Percentiles rank a stretch among this genome's conserved stretches.
Evolutionary conservation across 2,888 invertebrate genomes (phyloP).

Genomic region (Nesidiocoris tenuis): DNA sequence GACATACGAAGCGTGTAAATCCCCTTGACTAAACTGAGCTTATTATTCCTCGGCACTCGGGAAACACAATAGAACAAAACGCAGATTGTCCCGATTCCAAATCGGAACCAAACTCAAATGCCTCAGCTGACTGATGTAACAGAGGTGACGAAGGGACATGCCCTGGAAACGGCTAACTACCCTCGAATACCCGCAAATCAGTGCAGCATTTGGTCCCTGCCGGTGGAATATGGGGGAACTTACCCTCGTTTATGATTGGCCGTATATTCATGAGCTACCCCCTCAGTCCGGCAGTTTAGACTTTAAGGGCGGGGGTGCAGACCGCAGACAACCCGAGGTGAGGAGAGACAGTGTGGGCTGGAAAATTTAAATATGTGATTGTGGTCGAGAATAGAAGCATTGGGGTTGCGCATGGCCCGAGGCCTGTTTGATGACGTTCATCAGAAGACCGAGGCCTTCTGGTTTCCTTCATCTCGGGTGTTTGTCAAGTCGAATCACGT

Average conservation of each 20-base stretch:
- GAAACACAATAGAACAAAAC: neutral
- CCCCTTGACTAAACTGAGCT: neutral
- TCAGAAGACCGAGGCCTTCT: constrained; percentile 6
- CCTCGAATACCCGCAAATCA: neutral
- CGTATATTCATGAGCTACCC: constrained; percentile 45
- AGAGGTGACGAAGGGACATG: neutral
- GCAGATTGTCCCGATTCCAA: neutral
- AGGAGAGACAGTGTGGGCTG: constrained; percentile 8
- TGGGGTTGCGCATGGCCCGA: neutral
- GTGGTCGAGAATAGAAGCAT: constrained; percentile 20
- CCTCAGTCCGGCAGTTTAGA: constrained; percentile 20
- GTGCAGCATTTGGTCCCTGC: neutral
- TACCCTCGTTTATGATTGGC: constrained; percentile 37
- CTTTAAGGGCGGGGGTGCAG: constrained; percentile 9
- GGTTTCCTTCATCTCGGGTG: constrained; percentile 4
- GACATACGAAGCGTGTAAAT: neutral
- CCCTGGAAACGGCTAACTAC: neutral
- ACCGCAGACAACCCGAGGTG: constrained; percentile 4
- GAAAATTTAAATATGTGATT: constrained; percentile 49
- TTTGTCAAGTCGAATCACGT: constrained; percentile 44
- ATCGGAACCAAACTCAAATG: neutral
- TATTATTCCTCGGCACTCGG: too few species aligned
- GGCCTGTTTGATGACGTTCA: constrained; percentile 43
- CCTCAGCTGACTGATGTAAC: neutral
- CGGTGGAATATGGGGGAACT: neutral